Evolutionary conservation across 2,797 vertebrate species (phyloP).

Genomic region (Tachyglossus aculeatus): DNA sequence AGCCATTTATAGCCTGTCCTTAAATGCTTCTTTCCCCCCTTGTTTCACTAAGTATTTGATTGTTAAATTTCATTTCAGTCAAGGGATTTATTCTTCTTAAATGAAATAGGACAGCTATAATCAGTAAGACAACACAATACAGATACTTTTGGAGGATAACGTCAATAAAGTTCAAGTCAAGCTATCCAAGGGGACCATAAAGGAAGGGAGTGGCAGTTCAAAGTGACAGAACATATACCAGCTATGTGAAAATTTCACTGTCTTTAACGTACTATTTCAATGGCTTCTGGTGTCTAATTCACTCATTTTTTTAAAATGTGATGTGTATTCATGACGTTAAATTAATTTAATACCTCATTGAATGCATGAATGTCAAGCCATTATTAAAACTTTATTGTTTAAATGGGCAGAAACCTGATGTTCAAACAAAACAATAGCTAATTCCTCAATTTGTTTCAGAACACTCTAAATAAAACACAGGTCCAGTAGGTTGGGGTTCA

Average conservation of each 20-base stretch:
- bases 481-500: constrained; percentile 10
- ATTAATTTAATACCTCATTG: constrained; percentile 21
- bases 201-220: neutral
- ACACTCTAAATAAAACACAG: constrained; percentile 34
- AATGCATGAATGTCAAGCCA: constrained; percentile 31
- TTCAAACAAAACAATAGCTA: constrained; percentile 48
- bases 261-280: constrained; percentile 10
- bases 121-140: neutral
- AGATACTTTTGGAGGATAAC: neutral
- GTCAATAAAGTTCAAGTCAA: constrained; percentile 9
- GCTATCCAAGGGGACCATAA: neutral
- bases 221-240: neutral
- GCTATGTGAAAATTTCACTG: neutral
- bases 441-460: constrained; percentile 27
- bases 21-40: neutral
- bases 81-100: constrained; percentile 3
- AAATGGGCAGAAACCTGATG: constrained; percentile 23
- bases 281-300: neutral
- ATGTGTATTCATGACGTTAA: constrained; percentile 29
- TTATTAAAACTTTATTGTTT: constrained; percentile 49
- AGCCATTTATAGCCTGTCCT: neutral
- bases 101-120: neutral
- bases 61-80: neutral
- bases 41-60: constrained; percentile 8
- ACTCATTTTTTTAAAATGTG: constrained; percentile 1